Percentiles rank a stretch among this genome's conserved stretches.
Evolutionary conservation across 2,797 vertebrate genomes (phyloP).

Genomic region (Acanthornis magna): DNA sequence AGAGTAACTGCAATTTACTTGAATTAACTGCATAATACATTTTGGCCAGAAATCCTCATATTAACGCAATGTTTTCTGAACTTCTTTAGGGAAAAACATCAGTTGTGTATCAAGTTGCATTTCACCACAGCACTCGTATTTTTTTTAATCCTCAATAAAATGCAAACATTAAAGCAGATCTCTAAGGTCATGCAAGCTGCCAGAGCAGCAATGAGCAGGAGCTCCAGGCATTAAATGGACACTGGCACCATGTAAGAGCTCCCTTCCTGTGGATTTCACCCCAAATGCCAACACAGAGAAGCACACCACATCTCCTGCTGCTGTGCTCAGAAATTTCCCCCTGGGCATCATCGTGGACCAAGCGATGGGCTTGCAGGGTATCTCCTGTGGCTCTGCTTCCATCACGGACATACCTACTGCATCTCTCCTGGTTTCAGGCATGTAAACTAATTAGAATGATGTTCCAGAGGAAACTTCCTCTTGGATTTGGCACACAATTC

Average conservation of each 20-base stretch:
- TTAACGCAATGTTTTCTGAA: not conserved
- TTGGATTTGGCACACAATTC: not conserved
- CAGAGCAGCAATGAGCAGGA: not conserved
- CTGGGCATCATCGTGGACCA: accelerated
- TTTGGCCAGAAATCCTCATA: conserved; percentile 37
- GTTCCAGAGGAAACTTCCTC: conserved; percentile 5
- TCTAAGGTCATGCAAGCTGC: not conserved
- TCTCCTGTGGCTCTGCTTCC: not conserved
- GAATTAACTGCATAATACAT: conserved; percentile 25
- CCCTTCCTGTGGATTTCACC: not conserved
- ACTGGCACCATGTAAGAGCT: not conserved
- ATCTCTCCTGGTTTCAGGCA: not conserved
- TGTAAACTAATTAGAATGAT: not conserved
- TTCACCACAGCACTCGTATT: not conserved
- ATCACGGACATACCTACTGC: accelerated
- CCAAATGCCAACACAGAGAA: accelerated
- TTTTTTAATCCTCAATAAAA: not conserved
- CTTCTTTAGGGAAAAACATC: not conserved
- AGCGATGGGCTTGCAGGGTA: not conserved
- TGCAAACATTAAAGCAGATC: not conserved
- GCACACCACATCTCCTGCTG: accelerated
- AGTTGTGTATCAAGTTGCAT: not conserved
- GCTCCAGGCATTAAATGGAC: not conserved
- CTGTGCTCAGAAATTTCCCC: not conserved
- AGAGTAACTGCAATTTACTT: conserved; percentile 41